Conservation (phyloP, 2,113 vertebrate species). For the Orthochromis indermauri region DNA sequence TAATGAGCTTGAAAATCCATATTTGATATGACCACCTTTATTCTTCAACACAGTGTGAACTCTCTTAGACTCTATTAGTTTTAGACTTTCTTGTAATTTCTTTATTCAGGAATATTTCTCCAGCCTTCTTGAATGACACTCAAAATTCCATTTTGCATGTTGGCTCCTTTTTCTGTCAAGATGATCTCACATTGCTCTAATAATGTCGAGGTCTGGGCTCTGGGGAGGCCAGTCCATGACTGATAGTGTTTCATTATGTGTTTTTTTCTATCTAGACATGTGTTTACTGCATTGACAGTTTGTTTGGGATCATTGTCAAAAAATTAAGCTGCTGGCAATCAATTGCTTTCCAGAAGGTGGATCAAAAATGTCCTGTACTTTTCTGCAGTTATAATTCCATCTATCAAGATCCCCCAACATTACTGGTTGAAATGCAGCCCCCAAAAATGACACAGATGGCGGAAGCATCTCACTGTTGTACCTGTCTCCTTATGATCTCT, state of each 20-base stretch:
- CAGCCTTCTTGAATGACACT: not conserved
- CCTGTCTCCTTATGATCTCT: not conserved
- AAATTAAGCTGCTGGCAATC: not conserved
- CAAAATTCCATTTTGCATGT: not conserved
- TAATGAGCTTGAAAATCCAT: not conserved
- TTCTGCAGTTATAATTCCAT: not conserved
- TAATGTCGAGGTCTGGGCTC: not conserved
- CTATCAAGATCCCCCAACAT: not conserved
- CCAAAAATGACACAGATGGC: not conserved
- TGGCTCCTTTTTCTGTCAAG: not conserved
- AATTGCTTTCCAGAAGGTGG: not conserved
- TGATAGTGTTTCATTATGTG: not conserved
- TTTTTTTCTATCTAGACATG: not conserved
- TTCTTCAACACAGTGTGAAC: not conserved
- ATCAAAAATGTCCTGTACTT: not conserved
- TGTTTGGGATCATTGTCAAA: not conserved
- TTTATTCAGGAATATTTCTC: not conserved
- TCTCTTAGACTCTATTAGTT: not conserved
- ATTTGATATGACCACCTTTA: not conserved
- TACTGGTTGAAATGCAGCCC: not conserved
- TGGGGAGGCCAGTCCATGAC: not conserved
- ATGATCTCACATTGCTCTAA: not conserved
- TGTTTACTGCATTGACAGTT: not conserved
- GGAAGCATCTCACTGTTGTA: not conserved
- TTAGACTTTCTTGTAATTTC: not conserved